phyloP scores from a whole-genome alignment of 2,113 vertebrate species.

The Podiceps cristatus region DNA sequence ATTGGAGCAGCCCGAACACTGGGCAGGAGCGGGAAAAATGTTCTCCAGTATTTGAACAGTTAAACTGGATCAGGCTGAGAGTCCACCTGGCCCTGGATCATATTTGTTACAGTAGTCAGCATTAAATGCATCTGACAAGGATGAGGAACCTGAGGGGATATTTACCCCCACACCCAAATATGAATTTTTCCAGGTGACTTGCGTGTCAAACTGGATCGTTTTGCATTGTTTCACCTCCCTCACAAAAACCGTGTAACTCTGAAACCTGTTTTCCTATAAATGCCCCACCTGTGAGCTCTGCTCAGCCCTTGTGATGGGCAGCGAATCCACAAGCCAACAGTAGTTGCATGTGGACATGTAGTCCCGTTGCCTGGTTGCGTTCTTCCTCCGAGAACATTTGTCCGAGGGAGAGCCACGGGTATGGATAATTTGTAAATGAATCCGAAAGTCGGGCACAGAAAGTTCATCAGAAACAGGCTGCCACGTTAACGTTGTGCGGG shows the following conservation, averaged over 20 bases:
- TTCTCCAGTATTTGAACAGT: fast-evolving
- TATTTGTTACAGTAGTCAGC: neutral
- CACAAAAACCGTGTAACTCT: neutral
- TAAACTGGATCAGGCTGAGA: neutral
- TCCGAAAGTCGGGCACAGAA: fast-evolving
- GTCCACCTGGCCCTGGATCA: fast-evolving
- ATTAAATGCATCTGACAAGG: fast-evolving
- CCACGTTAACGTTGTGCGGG: fast-evolving
- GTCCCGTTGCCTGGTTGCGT: neutral
- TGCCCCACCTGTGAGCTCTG: neutral
- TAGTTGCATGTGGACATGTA: neutral
- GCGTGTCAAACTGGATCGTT: fast-evolving
- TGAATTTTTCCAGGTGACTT: neutral
- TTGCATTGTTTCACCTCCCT: neutral
- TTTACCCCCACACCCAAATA: neutral
- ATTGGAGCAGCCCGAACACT: fast-evolving
- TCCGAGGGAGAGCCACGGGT: neutral
- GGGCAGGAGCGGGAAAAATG: neutral
- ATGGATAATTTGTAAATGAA: fast-evolving
- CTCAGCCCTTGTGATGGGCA: neutral
- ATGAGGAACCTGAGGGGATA: neutral
- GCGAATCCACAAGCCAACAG: neutral
- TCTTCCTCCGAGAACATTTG: fast-evolving
- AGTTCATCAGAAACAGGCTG: neutral
- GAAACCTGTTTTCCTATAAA: neutral